Evolutionary conservation across 2,888 invertebrate genomes (phyloP), one percentile per base, ranked within the genome.

Genomic region (Dasypogon diadema): DNA sequence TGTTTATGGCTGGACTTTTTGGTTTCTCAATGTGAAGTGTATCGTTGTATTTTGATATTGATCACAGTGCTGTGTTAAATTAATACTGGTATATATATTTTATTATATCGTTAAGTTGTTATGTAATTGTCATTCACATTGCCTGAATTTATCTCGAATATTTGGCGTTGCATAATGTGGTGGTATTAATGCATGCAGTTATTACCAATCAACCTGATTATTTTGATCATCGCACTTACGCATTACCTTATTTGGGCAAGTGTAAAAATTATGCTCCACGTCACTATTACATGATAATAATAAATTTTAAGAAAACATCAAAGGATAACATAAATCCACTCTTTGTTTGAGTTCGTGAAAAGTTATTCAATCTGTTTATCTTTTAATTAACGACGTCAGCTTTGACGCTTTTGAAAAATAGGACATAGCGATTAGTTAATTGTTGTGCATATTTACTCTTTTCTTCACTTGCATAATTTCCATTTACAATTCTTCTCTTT

Each of bases 381-480:
- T 63, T 63, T 63, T 14, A 63, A 63, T 42, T 63, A 60, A 30
- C 60, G 14, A 21, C 30, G 63, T 63, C 63, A 42, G 63, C 42
- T 24, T 56, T 4, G 56, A 46, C 14, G 22, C 21, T 14, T 18
- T 51, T 63, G 63, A 18, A 42, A 63, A 63, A 63, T 63, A 42
- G 46, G 63, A 42, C 42, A 37, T 30, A 5, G 22, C 34, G 42
- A 22, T 63, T 42, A 63, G 63, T 42, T 22, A 42, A 58, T 58
- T 58, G 22, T 21, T 63, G 63, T 63, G 63, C 63, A 63, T 63
- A 63, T 63, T 63, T 63, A 42, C 63, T 21, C 42, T 63, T 63
- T 18, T 63, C 63, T 63, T 37, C 22, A 63, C 22, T 63, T 63
- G 42, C 63, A 63, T 42, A 63, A 51, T 51, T 18, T 3, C 18